Conservation (phyloP, 2,888 invertebrate genomes). For the Bursaphelenchus okinawaensis region DNA sequence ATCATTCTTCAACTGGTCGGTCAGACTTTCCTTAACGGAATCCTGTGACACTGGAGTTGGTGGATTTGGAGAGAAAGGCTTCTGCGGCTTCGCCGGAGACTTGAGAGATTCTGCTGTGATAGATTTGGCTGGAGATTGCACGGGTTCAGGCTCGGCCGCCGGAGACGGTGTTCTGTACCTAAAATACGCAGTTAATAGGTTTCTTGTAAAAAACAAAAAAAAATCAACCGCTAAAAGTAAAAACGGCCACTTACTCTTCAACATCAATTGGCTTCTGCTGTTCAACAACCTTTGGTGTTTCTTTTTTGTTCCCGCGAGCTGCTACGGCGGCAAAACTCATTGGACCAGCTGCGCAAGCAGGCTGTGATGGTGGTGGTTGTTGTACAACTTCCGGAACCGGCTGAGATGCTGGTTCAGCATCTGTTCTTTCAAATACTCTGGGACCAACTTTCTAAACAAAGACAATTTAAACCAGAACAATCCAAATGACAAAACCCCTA, state of each 20-base stretch:
- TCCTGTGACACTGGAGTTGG: constrained; percentile 2
- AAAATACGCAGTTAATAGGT: neutral
- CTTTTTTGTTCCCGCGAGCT: neutral
- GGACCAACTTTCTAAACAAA: neutral
- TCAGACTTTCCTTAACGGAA: constrained; percentile 21
- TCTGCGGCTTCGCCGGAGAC: constrained; percentile 5
- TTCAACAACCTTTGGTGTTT: neutral
- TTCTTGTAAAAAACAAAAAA: neutral
- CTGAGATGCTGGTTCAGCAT: neutral
- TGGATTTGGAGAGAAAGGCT: constrained; percentile 8
- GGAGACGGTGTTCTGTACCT: neutral
- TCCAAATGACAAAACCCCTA: too few relatives aligned
- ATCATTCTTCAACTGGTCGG: constrained; percentile 44
- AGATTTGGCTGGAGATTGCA: neutral
- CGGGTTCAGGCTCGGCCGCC: neutral
- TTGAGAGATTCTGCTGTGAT: neutral
- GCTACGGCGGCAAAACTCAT: constrained; percentile 16
- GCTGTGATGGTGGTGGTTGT: neutral
- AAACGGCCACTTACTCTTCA: neutral
- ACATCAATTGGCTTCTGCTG: neutral
- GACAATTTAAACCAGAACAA: neutral
- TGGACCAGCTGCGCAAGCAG: constrained; percentile 19
- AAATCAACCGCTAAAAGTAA: too few relatives aligned
- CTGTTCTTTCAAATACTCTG: neutral
- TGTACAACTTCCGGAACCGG: constrained; percentile 12